Evolutionary conservation across 2,888 invertebrate genomes (phyloP).

Genomic region (Pristionchus mayeri): DNA sequence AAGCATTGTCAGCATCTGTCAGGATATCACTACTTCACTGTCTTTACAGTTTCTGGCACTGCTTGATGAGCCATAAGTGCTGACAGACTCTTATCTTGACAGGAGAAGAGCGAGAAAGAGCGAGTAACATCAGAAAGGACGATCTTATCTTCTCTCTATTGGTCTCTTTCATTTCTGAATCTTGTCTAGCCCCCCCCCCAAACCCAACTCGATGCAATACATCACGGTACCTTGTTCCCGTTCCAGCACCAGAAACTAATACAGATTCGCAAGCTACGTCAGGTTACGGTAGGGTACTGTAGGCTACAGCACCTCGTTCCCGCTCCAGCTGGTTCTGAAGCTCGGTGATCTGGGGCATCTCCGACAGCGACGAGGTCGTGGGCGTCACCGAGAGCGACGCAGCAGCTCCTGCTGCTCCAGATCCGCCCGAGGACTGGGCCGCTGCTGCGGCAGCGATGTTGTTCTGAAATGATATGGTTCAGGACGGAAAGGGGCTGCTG

Average conservation of each 20-base stretch:
- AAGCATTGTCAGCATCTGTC: no score
- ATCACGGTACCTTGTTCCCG: no score
- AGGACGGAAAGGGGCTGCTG: no score
- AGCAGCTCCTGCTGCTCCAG: not conserved
- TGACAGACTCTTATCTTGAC: not conserved
- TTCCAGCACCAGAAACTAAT: no score
- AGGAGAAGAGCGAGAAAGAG: not conserved
- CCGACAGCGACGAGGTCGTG: not conserved
- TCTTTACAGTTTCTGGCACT: not conserved
- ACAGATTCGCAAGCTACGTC: no score
- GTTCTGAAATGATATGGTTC: not conserved
- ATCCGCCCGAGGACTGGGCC: not conserved
- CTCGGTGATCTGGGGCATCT: slow-evolving; percentile 51
- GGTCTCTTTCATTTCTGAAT: no score
- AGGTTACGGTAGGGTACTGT: no score
- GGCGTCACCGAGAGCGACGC: slow-evolving; percentile 55
- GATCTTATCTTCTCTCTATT: no score
- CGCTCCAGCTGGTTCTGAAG: slow-evolving; percentile 67
- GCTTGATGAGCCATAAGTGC: not conserved
- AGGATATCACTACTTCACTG: no score
- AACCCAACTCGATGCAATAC: no score
- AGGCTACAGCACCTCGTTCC: slow-evolving; percentile 65
- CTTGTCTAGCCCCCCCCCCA: no score
- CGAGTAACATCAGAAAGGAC: not conserved
- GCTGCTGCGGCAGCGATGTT: not conserved